A percentile compares a stretch with the other conserved stretches of the same genome.
Conservation (phyloP, 2,888 invertebrate species). For the Teleiodes luculella region DNA sequence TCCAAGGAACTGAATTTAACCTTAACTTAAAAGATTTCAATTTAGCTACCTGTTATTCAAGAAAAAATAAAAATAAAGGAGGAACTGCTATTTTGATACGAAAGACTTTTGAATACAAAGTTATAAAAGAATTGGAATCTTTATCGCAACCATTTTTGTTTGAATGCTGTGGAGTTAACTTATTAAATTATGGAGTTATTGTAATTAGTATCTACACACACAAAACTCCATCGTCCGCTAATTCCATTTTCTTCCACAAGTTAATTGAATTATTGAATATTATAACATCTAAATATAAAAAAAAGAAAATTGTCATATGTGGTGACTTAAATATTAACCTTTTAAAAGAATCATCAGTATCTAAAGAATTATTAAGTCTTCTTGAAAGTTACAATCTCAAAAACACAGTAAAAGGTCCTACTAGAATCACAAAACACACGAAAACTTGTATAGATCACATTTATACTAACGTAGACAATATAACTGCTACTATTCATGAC, state of each 20-base stretch:
- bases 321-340: neutral
- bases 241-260: no score
- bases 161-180: neutral
- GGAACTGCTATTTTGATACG: neutral
- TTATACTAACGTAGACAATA: neutral
- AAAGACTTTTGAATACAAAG: neutral
- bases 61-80: neutral
- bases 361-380: neutral
- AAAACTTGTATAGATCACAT: neutral
- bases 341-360: neutral
- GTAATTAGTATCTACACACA: neutral
- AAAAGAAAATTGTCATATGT: no score
- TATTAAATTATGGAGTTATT: neutral
- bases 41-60: neutral
- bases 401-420: neutral
- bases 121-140: neutral
- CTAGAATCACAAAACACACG: neutral
- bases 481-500: neutral
- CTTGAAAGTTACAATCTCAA: neutral
- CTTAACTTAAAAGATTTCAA: neutral
- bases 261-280: no score
- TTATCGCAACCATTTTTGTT: neutral
- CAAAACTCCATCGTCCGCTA: neutral
- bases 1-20: no score
- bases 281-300: neutral